Evolutionary conservation across 2,888 invertebrate species (phyloP).

Genomic region (Chaetoderma sp.): DNA sequence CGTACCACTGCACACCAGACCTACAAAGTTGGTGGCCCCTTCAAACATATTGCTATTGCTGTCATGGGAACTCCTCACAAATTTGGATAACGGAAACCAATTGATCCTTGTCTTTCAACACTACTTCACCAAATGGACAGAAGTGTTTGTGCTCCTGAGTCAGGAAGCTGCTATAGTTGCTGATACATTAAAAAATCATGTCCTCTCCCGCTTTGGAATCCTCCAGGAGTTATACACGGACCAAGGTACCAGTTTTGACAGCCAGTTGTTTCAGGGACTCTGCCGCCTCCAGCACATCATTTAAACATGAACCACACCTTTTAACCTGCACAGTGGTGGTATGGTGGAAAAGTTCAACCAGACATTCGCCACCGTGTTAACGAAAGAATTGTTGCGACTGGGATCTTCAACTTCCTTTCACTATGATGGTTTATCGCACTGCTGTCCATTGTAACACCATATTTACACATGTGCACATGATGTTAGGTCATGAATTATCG

Average conservation of each 20-base stretch:
- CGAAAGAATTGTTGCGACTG: no score
- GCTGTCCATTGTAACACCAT: no score
- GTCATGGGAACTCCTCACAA: conserved; percentile 19
- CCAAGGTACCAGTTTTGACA: conserved; percentile 23
- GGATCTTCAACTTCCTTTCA: no score
- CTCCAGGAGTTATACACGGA: conserved; percentile 31
- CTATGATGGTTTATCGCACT: no score
- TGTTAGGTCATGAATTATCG: no score
- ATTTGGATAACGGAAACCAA: no score
- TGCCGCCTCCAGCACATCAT: conserved; percentile 24
- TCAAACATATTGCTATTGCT: not conserved
- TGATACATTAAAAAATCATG: not conserved
- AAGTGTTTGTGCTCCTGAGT: conserved; percentile 14
- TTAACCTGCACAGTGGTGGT: conserved; percentile 17
- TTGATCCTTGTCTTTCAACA: conserved; percentile 10
- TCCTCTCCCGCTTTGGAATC: conserved; percentile 27
- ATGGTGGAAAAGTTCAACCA: no score
- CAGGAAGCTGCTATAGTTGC: conserved; percentile 20
- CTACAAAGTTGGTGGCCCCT: no score
- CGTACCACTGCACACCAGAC: no score
- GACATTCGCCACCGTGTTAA: no score
- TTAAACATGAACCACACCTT: conserved; percentile 31
- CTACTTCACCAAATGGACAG: no score
- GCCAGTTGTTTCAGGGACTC: conserved; percentile 15
- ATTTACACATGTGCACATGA: no score